Conservation (phyloP, 2,797 vertebrate genomes). For the Fratercula arctica region DNA sequence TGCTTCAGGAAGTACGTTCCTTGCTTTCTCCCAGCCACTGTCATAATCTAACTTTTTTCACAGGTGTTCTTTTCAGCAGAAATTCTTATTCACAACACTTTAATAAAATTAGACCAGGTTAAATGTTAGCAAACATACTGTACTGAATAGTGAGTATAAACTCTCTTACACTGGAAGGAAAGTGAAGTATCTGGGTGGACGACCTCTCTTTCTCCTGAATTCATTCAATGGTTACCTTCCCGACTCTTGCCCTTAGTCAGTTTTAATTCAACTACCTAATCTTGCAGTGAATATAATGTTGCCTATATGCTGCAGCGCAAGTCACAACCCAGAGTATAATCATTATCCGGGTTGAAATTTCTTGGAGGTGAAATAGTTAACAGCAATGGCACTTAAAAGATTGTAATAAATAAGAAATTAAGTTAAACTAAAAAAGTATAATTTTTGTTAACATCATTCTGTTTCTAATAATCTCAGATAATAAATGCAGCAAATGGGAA, state of each 20-base stretch:
- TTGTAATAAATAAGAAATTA: not conserved
- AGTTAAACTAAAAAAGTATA: not conserved
- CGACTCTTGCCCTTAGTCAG: not conserved
- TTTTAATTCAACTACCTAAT: not conserved
- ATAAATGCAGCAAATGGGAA: not conserved
- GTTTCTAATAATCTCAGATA: not conserved
- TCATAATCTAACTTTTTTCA: not conserved
- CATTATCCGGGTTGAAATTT: not conserved
- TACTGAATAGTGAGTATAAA: not conserved
- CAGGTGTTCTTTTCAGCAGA: not conserved
- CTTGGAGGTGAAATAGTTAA: not conserved
- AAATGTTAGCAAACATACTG: not conserved
- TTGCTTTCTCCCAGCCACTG: not conserved
- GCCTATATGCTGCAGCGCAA: not conserved
- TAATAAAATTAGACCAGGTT: not conserved
- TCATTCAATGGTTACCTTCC: not conserved
- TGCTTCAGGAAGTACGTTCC: not conserved
- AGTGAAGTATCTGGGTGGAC: not conserved
- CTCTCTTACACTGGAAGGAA: not conserved
- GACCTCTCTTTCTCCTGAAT: not conserved
- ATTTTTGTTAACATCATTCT: not conserved
- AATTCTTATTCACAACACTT: not conserved
- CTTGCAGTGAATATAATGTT: not conserved
- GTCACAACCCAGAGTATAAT: not conserved
- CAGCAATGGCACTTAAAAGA: not conserved